Conservation (phyloP, 2,888 invertebrate species). For the Labia minor region DNA sequence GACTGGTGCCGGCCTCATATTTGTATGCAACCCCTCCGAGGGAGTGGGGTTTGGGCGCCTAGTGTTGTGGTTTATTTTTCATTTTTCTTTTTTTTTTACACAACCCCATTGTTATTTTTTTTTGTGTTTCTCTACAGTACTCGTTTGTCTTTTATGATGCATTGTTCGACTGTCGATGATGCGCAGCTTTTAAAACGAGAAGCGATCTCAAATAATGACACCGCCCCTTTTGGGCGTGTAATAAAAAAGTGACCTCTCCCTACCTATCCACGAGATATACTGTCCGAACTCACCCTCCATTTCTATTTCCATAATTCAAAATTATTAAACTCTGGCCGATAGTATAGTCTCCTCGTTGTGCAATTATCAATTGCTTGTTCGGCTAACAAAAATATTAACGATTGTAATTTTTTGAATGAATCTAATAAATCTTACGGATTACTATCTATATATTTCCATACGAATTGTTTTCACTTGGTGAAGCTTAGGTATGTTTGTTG, state of each 20-base stretch:
- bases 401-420: slow-evolving; percentile 7
- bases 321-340: too few species aligned
- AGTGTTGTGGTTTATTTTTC: too few species aligned
- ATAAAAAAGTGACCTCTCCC: background rate
- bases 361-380: slow-evolving; percentile 1
- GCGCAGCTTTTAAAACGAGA: background rate
- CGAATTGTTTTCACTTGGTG: background rate
- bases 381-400: background rate
- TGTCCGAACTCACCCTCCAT: too few species aligned
- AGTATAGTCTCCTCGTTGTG: background rate
- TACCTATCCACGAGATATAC: too few species aligned
- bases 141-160: slow-evolving; percentile 8
- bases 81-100: too few species aligned
- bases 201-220: slow-evolving; percentile 3
- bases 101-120: background rate
- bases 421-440: background rate
- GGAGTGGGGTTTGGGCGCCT: too few species aligned
- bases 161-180: slow-evolving; percentile 7
- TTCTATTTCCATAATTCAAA: too few species aligned
- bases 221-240: background rate
- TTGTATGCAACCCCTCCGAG: too few species aligned
- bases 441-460: background rate
- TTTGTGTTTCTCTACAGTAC: background rate
- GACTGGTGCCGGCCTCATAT: too few species aligned
- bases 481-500: too few species aligned